These are phyloP conservation scores for Thymelicus acteon DNA, from an alignment of 2,888 invertebrate species.

Conservation along the genomic window DNA sequence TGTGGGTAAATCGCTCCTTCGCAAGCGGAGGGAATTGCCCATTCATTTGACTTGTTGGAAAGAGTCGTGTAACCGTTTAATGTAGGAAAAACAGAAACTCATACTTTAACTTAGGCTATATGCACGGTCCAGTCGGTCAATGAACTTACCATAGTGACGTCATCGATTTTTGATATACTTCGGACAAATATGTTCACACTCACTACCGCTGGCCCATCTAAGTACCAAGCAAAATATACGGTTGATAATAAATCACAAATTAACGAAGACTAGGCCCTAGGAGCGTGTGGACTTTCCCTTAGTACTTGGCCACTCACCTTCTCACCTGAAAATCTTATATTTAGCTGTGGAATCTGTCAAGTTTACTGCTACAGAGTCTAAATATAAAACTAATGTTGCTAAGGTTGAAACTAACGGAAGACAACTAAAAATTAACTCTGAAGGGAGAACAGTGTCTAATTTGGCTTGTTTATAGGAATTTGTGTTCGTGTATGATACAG, in stretches of 20 bases:
- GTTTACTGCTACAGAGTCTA: conserved; percentile 39
- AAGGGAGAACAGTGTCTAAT: conserved; percentile 57
- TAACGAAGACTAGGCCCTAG: conserved; percentile 65
- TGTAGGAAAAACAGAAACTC: conserved; percentile 51
- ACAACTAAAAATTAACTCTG: conserved; percentile 49
- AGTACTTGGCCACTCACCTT: conserved; percentile 57
- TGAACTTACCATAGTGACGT: conserved; percentile 98
- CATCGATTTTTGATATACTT: conserved; percentile 99
- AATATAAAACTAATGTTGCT: conserved; percentile 36
- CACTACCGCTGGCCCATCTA: conserved; percentile 97
- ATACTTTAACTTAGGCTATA: conserved; percentile 69
- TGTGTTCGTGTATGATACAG: conserved; percentile 72
- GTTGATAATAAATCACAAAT: conserved; percentile 62
- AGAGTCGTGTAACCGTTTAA: conserved; percentile 58
- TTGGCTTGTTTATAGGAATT: conserved; percentile 78
- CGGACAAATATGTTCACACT: conserved; percentile 99
- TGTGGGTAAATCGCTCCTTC: conserved; percentile 74
- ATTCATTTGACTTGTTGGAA: conserved; percentile 82
- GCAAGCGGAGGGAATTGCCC: conserved; percentile 74
- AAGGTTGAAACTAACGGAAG: conserved; percentile 37
- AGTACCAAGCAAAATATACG: conserved; percentile 83
- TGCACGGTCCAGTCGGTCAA: conserved; percentile 70
- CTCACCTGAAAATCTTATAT: conserved; percentile 56
- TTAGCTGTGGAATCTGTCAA: conserved; percentile 40
- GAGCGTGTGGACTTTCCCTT: conserved; percentile 44